Base-by-base conservation (phyloP, 1,140 invertebrate species). In the Druon quercuslanigerum region DNA sequence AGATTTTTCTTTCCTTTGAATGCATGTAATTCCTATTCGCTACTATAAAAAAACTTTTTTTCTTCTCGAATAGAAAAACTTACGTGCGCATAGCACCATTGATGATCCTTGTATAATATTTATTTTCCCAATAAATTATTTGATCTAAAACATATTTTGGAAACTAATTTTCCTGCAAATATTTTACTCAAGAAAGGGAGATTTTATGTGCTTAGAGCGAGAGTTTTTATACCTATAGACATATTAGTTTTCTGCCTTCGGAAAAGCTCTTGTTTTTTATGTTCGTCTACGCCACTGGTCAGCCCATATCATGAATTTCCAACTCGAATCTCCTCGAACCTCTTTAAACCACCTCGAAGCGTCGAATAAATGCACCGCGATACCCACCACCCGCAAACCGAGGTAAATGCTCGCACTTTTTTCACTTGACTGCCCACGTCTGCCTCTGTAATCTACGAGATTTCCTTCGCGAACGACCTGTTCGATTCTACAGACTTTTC, bases 361-460 rank as follows among this genome's bases (percentile, higher is more conserved):
- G 60, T 66, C 60, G 16, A 66, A 66, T 66, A 66, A 66, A 66
- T 66, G 33, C 60, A 66, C 60, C 60, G 60, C 60, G 60, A 66
- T 33, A 66, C 60, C 20, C 60, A 66, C 60, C 60, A 66, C 13
- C 25, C 60, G 14, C 14, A 66, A 66, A 66, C 14, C 25, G 25
- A 66, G 60, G 60, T 66, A 66, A 66, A 66, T 66, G 60, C 60
- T 66, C 60, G 60, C 60, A 66, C 60, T 66, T 66, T 66, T 66
- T 66, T 66, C 33, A 66, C 60, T 66, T 66, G 60, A 66, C 60
- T 66, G 60, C 33, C 25, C 60, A 66, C 60, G 60, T 66, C 60
- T 66, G 33, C 60, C 25, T 40, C 60, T 66, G 13, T 66, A 40
- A 66, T 66, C 60, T 66, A 66, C 20, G 60, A 46, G 60, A 66